Percentiles rank a stretch among this genome's conserved stretches.
Evolutionary conservation across 2,888 invertebrate genomes (phyloP).

Genomic region (Diarsia rubi): DNA sequence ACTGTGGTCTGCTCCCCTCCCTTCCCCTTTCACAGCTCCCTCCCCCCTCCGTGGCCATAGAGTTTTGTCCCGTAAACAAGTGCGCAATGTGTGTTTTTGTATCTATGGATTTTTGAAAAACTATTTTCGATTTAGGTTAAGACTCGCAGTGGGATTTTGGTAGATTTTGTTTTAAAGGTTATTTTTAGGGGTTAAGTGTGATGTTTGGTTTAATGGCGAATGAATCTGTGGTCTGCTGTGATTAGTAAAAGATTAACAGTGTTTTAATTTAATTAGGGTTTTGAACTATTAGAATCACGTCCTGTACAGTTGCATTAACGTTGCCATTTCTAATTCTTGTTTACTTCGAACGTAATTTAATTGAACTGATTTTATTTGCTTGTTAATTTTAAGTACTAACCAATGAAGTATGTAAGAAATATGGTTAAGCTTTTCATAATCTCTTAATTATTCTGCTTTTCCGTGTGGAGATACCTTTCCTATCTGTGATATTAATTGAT

Average conservation of each 20-base stretch:
- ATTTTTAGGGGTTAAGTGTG: conserved; percentile 40
- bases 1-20: conserved; percentile 81
- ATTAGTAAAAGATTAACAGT: conserved; percentile 11
- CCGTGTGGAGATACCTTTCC: too few species aligned
- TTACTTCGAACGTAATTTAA: neutral
- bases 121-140: conserved; percentile 78
- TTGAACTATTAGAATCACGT: neutral
- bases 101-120: conserved; percentile 76
- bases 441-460: too few species aligned
- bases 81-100: conserved; percentile 76
- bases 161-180: conserved; percentile 40
- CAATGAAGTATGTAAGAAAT: neutral
- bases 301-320: neutral
- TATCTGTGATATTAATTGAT: neutral
- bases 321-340: neutral
- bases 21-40: conserved; percentile 60
- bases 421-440: too few species aligned
- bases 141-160: conserved; percentile 53
- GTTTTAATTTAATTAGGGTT: neutral
- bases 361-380: neutral
- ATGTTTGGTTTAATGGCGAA: conserved; percentile 44
- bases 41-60: conserved; percentile 59
- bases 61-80: conserved; percentile 81
- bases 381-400: neutral
- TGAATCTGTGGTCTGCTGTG: conserved; percentile 31